These are phyloP conservation scores for Bombus impatiens DNA, from an alignment of 1,140 invertebrate species.

Conservation along the genomic window DNA sequence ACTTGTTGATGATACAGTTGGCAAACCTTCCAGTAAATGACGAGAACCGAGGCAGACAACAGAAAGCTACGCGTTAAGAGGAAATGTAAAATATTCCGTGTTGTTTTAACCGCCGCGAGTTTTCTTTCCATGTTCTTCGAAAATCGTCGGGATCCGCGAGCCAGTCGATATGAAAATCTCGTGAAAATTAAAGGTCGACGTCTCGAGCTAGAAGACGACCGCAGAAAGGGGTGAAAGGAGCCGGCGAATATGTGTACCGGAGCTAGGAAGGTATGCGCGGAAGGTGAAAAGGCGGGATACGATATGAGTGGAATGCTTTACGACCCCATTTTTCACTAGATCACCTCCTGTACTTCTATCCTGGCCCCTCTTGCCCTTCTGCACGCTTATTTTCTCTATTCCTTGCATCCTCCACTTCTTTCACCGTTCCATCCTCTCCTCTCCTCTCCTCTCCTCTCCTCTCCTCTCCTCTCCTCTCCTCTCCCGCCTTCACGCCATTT, in stretches of 20 bases:
- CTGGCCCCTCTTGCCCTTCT: constrained; percentile 28
- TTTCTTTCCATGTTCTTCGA: constrained; percentile 17
- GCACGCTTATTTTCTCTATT: constrained; percentile 46
- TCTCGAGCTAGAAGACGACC: neutral
- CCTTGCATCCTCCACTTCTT: constrained; percentile 5
- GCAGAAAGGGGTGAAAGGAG: constrained; percentile 60
- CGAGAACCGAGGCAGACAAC: neutral
- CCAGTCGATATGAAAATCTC: constrained; percentile 50
- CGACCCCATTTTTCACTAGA: constrained; percentile 75
- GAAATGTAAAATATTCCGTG: neutral
- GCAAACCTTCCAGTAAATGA: neutral
- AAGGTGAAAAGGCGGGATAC: constrained; percentile 64
- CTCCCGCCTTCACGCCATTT: neutral
- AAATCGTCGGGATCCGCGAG: constrained; percentile 32
- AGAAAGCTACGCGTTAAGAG: too few species aligned
- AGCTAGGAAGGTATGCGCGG: constrained; percentile 14
- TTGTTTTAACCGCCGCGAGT: constrained; percentile 5
- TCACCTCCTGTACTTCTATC: constrained; percentile 62
- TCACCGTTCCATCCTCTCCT: neutral
- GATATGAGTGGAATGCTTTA: constrained; percentile 75
- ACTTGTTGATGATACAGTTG: neutral
- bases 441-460: constrained; percentile 14
- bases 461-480: constrained; percentile 30
- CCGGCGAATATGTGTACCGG: constrained; percentile 42
- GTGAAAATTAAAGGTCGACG: constrained; percentile 66